phyloP scores from a whole-genome alignment of 2,888 invertebrate genomes.

The Nesidiocoris tenuis region DNA sequence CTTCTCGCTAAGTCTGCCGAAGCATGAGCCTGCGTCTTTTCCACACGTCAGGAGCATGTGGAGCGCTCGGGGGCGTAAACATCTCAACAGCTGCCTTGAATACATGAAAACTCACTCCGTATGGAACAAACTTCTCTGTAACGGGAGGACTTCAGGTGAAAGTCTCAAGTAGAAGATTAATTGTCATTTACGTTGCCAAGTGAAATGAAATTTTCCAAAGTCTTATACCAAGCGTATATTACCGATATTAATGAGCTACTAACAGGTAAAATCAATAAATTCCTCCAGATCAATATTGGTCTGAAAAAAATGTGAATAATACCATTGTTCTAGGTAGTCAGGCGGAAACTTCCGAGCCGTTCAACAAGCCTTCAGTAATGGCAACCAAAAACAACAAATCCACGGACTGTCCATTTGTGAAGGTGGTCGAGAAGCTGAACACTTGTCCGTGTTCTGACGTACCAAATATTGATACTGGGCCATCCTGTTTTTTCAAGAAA shows the following conservation, averaged over 20 bases:
- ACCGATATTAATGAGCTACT: no score
- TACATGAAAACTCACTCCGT: slow-evolving; percentile 19
- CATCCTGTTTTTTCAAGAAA: slow-evolving; percentile 38
- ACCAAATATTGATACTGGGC: slow-evolving; percentile 37
- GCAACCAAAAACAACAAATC: no score
- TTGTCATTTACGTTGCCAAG: not conserved
- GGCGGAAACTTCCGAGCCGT: no score
- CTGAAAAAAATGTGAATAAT: no score
- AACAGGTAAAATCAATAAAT: no score
- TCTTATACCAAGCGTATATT: no score
- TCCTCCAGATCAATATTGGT: no score
- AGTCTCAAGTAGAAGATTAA: no score
- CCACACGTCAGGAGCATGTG: slow-evolving; percentile 7
- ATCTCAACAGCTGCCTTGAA: slow-evolving; percentile 20
- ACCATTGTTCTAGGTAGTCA: no score
- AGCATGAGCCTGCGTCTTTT: slow-evolving; percentile 1
- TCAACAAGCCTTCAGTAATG: no score
- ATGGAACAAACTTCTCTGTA: not conserved
- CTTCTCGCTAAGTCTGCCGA: not conserved
- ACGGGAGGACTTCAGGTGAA: not conserved
- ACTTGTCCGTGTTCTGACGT: slow-evolving; percentile 31
- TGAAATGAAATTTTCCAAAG: not conserved
- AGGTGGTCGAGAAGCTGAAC: not conserved
- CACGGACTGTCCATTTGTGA: slow-evolving; percentile 5
- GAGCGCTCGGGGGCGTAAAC: slow-evolving; percentile 8